phyloP scores from a whole-genome alignment of 2,113 vertebrate species.

The Pantherophis guttatus region DNA sequence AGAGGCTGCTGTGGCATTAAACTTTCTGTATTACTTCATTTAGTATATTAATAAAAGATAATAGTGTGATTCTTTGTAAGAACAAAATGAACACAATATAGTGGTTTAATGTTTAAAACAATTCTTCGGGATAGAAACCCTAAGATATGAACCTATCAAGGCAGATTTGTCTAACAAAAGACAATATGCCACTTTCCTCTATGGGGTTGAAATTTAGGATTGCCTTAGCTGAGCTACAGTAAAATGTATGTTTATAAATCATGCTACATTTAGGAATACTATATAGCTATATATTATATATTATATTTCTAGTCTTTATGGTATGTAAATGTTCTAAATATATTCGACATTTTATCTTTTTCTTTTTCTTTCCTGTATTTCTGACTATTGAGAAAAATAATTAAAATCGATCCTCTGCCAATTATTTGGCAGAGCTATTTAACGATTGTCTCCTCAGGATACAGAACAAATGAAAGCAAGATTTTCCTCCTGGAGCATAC shows the following conservation, averaged over 20 bases:
- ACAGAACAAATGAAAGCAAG: background rate
- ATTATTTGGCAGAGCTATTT: background rate
- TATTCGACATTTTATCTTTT: background rate
- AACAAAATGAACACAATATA: background rate
- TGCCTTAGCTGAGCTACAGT: background rate
- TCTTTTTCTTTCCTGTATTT: background rate
- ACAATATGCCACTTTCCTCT: background rate
- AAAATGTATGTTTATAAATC: background rate
- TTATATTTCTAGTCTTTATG: background rate
- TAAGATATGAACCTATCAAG: background rate
- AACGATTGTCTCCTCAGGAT: background rate
- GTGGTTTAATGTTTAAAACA: background rate
- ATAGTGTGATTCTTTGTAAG: background rate
- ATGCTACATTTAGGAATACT: background rate
- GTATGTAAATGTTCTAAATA: background rate
- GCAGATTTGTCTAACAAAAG: background rate
- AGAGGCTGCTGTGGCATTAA: background rate
- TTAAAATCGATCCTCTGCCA: background rate
- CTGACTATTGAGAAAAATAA: background rate
- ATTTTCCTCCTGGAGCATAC: background rate
- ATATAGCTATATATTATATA: background rate
- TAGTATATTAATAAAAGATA: background rate
- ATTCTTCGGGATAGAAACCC: background rate
- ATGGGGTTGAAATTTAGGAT: background rate
- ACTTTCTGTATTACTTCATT: background rate